Conservation (phyloP, 2,888 invertebrate genomes). For the Cylindroiulus punctatus region DNA sequence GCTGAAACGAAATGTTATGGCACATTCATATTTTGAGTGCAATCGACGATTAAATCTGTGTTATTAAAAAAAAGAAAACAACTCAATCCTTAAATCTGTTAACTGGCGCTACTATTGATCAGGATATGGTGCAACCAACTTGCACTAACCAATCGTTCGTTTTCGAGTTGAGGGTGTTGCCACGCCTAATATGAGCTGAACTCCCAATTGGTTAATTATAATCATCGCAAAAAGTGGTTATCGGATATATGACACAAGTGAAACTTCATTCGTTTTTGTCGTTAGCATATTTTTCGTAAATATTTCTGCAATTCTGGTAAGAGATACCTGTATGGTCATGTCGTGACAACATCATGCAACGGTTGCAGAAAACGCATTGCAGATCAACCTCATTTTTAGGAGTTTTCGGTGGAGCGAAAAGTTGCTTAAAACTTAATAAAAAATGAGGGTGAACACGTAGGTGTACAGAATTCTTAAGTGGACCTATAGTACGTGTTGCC, state of each 20-base stretch:
- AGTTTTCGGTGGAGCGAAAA: not conserved
- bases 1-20: no score
- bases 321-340: no score
- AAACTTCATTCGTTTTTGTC: no score
- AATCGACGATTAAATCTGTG: no score
- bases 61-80: no score
- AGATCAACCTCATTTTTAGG: not conserved
- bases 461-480: conserved; percentile 28
- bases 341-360: not conserved
- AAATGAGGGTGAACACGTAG: conserved; percentile 45
- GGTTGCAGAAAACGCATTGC: not conserved
- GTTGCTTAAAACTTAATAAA: conserved; percentile 13
- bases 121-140: no score
- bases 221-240: not conserved
- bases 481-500: not conserved
- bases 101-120: no score
- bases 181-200: not conserved
- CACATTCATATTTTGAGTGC: no score
- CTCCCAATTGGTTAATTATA: not conserved
- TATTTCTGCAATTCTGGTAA: not conserved
- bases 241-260: no score
- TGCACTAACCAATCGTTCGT: no score
- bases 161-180: no score
- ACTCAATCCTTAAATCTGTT: no score
- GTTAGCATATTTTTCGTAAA: not conserved